Base-by-base conservation (phyloP, 2,797 vertebrate genomes). In the Threskiornis aethiopicus region DNA sequence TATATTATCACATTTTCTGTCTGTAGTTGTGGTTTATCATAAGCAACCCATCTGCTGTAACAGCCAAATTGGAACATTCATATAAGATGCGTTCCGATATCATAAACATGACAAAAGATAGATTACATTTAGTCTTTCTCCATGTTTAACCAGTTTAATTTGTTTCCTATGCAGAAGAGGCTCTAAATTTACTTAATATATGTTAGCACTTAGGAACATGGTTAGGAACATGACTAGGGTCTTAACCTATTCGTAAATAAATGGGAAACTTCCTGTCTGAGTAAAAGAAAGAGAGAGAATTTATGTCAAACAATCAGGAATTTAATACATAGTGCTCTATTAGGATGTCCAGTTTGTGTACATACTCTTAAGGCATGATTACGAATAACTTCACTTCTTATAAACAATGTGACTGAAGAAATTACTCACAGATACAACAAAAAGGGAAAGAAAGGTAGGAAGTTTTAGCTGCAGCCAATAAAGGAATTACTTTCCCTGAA, bases 281-380 rank as follows among this genome's bases (percentile, higher is more conserved):
- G 98, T 98, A 98, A 98, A 98, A 98, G 98, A 99, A 98, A 98
- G 98, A 99, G 98, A 99, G 98, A 99, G 99, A 98, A 97, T 98
- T 99, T 98, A 98, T 99, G 99, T 99, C 99, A 99, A 99, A 99
- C 99, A 99, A 99, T 98, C 98, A 98, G 98, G 99, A 99, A 99
- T 99, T 98, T 98, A 99, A 99, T 99, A 99, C 97, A 98, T 98
- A 95, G 98, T 98, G 98, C 98, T 99, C 98, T 99, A 98, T 99
- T 98, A 98, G 98, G 98, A 98, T 98, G 99, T 99, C 98, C 98
- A 98, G 98, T 98, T 98, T 99, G 99, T 99, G 98, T 99, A 99
- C 98, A 99, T 98, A 99, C 98, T 99, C 98, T 98, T 98, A 98
- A 97, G 97, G 98, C 98, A 98, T 99, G 98, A 99, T 99, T 99